phyloP scores from a whole-genome alignment of 2,888 invertebrate genomes.

The Pelosia muscerda region DNA sequence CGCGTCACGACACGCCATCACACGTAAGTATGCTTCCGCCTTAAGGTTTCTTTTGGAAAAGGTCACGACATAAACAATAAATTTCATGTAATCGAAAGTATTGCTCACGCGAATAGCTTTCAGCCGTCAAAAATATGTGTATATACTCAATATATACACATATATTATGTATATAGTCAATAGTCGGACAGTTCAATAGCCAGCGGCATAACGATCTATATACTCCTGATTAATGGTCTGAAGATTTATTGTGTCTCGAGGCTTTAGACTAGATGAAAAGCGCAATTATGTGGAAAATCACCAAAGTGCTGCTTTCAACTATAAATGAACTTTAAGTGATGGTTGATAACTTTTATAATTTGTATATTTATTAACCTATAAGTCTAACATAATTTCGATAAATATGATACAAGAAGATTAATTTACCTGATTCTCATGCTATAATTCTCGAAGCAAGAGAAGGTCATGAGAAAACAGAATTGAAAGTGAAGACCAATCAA shows the following conservation, averaged over 20 bases:
- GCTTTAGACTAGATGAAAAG: slow-evolving; percentile 19
- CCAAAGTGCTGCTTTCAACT: neutral
- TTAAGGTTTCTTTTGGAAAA: neutral
- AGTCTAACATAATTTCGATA: neutral
- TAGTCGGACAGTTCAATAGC: slow-evolving; percentile 8
- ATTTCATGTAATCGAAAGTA: neutral
- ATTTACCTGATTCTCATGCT: no score
- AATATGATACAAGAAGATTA: no score
- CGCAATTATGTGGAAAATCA: slow-evolving; percentile 19
- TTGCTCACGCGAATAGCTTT: slow-evolving; percentile 3
- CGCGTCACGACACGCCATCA: no score
- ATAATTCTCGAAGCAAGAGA: no score
- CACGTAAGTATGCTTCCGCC: no score
- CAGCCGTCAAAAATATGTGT: slow-evolving; percentile 7
- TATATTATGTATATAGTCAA: no score
- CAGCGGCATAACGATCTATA: slow-evolving; percentile 7
- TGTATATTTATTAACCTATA: neutral
- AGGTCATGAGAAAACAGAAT: no score
- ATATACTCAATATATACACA: no score
- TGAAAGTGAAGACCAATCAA: no score
- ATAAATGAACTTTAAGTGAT: neutral
- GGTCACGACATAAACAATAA: neutral
- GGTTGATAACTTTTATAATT: slow-evolving; percentile 9
- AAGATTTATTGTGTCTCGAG: slow-evolving; percentile 10
- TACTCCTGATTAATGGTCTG: slow-evolving; percentile 5